These are phyloP conservation scores for Lepidothrix coronata DNA, from an alignment of 2,113 vertebrate species.

Conservation along the genomic window DNA sequence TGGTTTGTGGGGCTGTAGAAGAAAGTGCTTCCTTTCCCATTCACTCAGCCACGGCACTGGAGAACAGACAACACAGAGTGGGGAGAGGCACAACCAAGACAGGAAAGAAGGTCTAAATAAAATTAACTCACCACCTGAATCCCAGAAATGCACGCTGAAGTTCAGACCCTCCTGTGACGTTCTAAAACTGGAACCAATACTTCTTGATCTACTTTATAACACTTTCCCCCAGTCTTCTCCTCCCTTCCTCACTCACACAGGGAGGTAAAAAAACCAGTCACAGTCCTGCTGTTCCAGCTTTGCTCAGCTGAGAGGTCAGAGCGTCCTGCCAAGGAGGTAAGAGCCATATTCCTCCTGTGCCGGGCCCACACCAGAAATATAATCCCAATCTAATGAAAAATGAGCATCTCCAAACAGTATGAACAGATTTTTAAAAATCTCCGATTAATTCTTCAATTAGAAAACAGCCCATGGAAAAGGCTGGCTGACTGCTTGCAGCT, in stretches of 20 bases:
- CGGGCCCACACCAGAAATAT: not conserved
- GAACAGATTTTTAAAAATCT: not conserved
- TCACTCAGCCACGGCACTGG: accelerated
- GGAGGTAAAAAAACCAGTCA: not conserved
- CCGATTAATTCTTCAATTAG: not conserved
- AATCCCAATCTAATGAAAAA: not conserved
- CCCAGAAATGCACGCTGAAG: not conserved
- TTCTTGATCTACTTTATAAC: not conserved
- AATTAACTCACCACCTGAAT: not conserved
- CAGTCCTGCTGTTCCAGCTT: not conserved
- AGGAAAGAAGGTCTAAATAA: not conserved
- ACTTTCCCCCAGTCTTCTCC: not conserved
- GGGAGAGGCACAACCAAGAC: not conserved
- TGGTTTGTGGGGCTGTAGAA: not conserved
- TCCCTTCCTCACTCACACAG: not conserved
- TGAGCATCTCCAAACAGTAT: not conserved
- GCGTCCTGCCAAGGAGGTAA: not conserved
- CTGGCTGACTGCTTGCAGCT: not conserved
- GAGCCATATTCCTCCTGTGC: not conserved
- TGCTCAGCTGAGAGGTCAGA: not conserved
- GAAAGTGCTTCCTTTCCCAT: not conserved
- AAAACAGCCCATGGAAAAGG: not conserved
- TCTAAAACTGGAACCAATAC: not conserved
- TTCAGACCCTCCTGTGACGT: not conserved
- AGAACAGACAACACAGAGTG: not conserved